Base-by-base conservation (phyloP, 23 tunicate genomes). In the Halocynthia aurantium region DNA sequence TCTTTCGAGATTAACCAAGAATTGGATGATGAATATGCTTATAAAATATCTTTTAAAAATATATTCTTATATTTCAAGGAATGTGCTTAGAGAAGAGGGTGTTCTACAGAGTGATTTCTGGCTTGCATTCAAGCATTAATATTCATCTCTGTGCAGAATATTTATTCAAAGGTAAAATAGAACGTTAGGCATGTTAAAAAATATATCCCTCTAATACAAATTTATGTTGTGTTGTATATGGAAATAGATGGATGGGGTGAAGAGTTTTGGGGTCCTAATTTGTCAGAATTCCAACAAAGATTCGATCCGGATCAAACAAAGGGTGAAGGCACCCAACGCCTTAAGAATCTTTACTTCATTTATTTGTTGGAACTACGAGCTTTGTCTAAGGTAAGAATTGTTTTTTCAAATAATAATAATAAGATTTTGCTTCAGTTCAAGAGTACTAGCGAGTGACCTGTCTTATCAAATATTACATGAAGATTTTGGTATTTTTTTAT, bases 41-140 rank as follows among this genome's bases (percentile, higher is more conserved):
- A 31, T 31, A 31, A 31, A 31, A 31, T 31, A 31, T 31, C 44
- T 4, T 31, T 31, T 4, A 31, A 31, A 31, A 31, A 72, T 50
- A 11, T 50, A 2, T 19, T 18, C 15, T 10, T 75, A 10, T 75
- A 62, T 52, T 74, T 50, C 44, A 69, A 90, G 98, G 93, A 70
- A 77, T 93, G 88, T 93, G 98, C 70, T 76, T 93, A 51, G 98
- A 93, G 63, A 93, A 93, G 76, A 78, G 93, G 54, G 87, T 93
- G 22, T 93, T 93, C 70, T 93, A 86, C 76, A 82, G 98, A 62
- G 98, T 93, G 13, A 83, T 93, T 75, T 93, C 98, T 44, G 98
- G 98, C 6, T 80, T 93, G 8, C 98, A 93, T 63, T 88, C 93
- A 20, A 86, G 93, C 53, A 93, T 93, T 62, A 87, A 87, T 71